These are phyloP conservation scores for Anoura caudifer DNA, from an alignment of 2,113 vertebrate genomes.

Conservation along the genomic window DNA sequence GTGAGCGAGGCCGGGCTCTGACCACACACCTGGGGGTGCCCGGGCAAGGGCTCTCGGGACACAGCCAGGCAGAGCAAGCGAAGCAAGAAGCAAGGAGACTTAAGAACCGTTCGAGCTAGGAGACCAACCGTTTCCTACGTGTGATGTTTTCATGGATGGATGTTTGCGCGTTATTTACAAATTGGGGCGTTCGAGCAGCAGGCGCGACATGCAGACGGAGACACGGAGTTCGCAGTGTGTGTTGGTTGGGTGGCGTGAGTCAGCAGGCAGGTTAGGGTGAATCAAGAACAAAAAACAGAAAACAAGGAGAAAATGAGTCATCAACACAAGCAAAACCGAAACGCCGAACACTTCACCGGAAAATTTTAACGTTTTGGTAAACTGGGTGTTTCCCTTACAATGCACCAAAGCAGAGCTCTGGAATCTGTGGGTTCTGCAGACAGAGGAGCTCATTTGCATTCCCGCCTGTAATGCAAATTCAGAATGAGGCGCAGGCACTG, in stretches of 20 bases:
- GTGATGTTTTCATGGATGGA: slow-evolving; percentile 88
- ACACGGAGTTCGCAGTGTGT: slow-evolving; percentile 86
- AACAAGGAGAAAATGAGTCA: slow-evolving; percentile 87
- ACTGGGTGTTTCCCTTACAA: slow-evolving; percentile 60
- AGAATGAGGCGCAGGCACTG: slow-evolving; percentile 77
- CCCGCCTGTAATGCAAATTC: slow-evolving; percentile 81
- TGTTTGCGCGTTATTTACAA: slow-evolving; percentile 81
- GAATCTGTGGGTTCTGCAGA: slow-evolving; percentile 71
- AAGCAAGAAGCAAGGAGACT: slow-evolving; percentile 65
- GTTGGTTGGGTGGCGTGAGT: slow-evolving; percentile 88
- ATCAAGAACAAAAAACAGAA: slow-evolving; percentile 84
- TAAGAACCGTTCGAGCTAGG: slow-evolving; percentile 80
- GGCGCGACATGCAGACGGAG: slow-evolving; percentile 86
- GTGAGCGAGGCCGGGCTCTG: not conserved
- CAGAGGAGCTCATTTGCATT: slow-evolving; percentile 81
- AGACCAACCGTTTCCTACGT: slow-evolving; percentile 89
- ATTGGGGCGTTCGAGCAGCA: slow-evolving; percentile 79
- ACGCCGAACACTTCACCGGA: slow-evolving; percentile 74
- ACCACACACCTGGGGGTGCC: not conserved
- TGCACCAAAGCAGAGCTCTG: slow-evolving; percentile 47
- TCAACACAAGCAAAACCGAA: slow-evolving; percentile 80
- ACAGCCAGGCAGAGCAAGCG: slow-evolving; percentile 54
- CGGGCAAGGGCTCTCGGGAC: not conserved
- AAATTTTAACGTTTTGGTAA: slow-evolving; percentile 56
- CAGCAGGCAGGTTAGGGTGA: slow-evolving; percentile 84